Evolutionary conservation across 2,797 vertebrate species (phyloP).

Genomic region (Diglossa cyanea): DNA sequence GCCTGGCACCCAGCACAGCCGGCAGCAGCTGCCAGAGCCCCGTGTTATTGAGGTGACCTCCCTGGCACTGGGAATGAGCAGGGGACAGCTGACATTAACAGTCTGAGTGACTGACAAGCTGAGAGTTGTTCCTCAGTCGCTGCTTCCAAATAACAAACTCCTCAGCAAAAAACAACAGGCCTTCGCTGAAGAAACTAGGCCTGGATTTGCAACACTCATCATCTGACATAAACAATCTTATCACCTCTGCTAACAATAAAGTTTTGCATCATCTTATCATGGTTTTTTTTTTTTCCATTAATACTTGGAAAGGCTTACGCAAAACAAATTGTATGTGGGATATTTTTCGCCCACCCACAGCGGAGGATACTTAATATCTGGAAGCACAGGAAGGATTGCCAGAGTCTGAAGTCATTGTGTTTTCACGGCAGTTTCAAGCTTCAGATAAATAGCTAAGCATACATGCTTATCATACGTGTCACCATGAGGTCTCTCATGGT

Average conservation of each 20-base stretch:
- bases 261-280: not conserved
- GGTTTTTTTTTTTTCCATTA: not conserved
- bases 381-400: constrained; percentile 6
- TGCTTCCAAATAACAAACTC: not conserved
- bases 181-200: not conserved
- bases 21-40: not conserved
- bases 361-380: not conserved
- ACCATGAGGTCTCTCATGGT: not conserved
- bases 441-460: constrained; percentile 21
- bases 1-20: not conserved
- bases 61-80: not conserved
- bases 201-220: not conserved
- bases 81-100: constrained; percentile 3
- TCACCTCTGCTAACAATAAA: not conserved
- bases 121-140: not conserved
- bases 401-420: constrained; percentile 16
- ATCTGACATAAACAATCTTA: not conserved
- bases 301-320: not conserved
- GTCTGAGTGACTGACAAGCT: not conserved
- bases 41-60: constrained; percentile 17
- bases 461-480: not conserved
- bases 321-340: not conserved
- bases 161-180: not conserved
- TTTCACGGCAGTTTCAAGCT: constrained; percentile 51
- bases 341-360: constrained; percentile 34